Conservation (phyloP, 2,888 invertebrate genomes). For the Napeogenes sylphis region DNA sequence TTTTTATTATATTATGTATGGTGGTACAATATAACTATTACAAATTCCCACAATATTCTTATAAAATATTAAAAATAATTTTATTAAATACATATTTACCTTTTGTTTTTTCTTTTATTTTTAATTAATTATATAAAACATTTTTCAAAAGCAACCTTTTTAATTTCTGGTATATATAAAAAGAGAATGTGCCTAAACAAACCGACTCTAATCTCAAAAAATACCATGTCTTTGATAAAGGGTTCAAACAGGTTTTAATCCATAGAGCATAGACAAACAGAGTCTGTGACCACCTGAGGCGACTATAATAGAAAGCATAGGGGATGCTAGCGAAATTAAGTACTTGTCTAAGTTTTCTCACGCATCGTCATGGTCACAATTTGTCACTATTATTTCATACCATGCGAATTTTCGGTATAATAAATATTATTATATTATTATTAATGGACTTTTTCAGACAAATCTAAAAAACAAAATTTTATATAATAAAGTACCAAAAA, state of each 20-base stretch:
- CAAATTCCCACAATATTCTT: too few species aligned
- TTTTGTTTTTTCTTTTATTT: too few species aligned
- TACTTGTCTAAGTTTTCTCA: constrained; percentile 59
- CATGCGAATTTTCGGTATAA: too few species aligned
- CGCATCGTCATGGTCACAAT: constrained; percentile 40
- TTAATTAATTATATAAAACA: too few species aligned
- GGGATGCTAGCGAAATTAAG: constrained; percentile 50
- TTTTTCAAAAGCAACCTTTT: neutral
- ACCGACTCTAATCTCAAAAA: neutral
- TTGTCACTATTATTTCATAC: constrained; percentile 13
- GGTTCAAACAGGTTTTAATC: constrained; percentile 62
- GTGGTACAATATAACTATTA: too few species aligned
- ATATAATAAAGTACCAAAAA: too few species aligned
- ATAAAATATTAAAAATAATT: too few species aligned
- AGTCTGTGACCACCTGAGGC: constrained; percentile 43
- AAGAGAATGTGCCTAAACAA: neutral
- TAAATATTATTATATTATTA: too few species aligned
- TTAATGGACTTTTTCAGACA: too few species aligned
- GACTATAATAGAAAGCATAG: constrained; percentile 43
- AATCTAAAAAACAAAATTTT: too few species aligned
- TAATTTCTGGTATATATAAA: neutral
- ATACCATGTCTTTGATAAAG: constrained; percentile 24
- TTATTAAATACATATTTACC: too few species aligned
- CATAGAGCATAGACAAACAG: constrained; percentile 58
- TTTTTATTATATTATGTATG: too few species aligned